Evolutionary conservation across 2,113 vertebrate species (phyloP).

Genomic region (Protomyctophum bolini): DNA sequence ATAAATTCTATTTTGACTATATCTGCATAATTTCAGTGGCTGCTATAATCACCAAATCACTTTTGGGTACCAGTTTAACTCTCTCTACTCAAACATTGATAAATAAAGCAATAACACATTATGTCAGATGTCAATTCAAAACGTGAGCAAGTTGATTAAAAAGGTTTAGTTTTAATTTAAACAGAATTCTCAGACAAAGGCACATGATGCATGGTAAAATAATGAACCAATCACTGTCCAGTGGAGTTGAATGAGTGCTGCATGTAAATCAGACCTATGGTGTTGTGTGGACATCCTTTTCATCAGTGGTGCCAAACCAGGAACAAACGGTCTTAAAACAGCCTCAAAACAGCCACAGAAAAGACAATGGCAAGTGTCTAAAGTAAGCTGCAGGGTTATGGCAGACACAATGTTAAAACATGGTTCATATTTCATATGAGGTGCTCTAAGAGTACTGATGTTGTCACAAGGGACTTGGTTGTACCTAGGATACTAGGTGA

Average conservation of each 20-base stretch:
- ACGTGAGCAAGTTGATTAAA: constrained; percentile 49
- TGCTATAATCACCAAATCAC: no score
- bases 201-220: constrained; percentile 59
- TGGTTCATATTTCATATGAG: constrained; percentile 33
- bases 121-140: background rate
- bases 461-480: no score
- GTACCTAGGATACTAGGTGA: no score
- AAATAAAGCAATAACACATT: background rate
- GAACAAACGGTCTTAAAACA: constrained; percentile 24
- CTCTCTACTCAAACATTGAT: no score
- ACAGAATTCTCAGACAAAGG: constrained; percentile 69
- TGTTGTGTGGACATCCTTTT: constrained; percentile 38
- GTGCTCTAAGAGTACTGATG: constrained; percentile 14
- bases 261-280: constrained; percentile 52
- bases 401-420: constrained; percentile 51
- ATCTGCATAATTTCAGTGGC: no score
- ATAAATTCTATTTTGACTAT: no score
- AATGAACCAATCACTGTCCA: constrained; percentile 49
- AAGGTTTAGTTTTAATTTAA: constrained; percentile 70
- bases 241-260: constrained; percentile 45
- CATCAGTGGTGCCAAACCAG: constrained; percentile 34
- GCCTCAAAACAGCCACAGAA: constrained; percentile 21
- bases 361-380: constrained; percentile 12
- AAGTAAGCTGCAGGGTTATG: constrained; percentile 34
- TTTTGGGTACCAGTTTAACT: no score